Evolutionary conservation across 2,888 invertebrate genomes (phyloP), one percentile per base, ranked within the genome.

Genomic region (Phortica okadai): DNA sequence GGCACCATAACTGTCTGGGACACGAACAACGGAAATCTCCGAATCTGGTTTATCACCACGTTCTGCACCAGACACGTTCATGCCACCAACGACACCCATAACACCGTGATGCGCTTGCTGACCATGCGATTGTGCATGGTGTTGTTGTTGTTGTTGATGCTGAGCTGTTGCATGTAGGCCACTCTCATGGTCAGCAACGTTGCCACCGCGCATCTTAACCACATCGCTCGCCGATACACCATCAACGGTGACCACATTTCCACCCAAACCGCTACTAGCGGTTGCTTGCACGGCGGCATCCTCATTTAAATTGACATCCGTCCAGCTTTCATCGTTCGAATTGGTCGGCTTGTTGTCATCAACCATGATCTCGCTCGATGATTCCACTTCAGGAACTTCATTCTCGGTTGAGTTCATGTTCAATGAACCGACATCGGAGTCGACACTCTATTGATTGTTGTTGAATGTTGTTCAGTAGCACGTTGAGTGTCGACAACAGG

Each of bases 291-390:
- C 89, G 64, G 90, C 89, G 0, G 94, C 94, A 78, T 97, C 97
- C 89, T 97, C 97, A 88, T 97, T 97, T 73, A 97, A 92, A 90
- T 97, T 97, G 59, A 97, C 97, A 89, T 97, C 97, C 1, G 97
- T 97, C 97, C 97, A 97, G 72, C 96, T 97, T 87, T 97, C 97
- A 87, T 97, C 97, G 82, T 95, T 95, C 80, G 94, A 94, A 59
- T 94, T 93, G 79, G 93, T 93, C 50, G 93, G 94, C 90, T 95
- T 95, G 84, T 95, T 95, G 87, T 95, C 95, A 81, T 95, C 95
- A 70, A 94, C 91, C 77, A 94, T 91, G 21, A 95, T 94, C 88
- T 95, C 95, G 84, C 94, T 94, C 77, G 94, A 94, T 0, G 94
- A 94, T 88, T 95, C 95, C 4, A 94, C 93, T 86, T 95, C 95